These are phyloP conservation scores for Onychostoma macrolepis DNA, from an alignment of 2,113 vertebrate species.

Conservation along the genomic window DNA sequence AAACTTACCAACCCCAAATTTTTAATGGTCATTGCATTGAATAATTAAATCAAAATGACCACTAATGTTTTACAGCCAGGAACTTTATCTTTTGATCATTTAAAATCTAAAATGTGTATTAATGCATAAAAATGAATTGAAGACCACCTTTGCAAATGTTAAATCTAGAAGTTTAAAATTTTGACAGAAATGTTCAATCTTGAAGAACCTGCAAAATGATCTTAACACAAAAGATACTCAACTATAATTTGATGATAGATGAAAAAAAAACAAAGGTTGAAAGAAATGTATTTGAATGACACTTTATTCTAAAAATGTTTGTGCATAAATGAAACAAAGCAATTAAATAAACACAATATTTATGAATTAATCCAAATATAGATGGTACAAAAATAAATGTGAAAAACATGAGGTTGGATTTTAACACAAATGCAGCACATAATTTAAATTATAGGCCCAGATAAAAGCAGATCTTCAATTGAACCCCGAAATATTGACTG, in stretches of 20 bases:
- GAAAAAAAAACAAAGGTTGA: slow-evolving; percentile 6
- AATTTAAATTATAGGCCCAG: neutral
- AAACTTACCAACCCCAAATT: neutral
- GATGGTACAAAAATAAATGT: slow-evolving; percentile 44
- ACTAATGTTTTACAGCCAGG: neutral
- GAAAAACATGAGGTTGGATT: slow-evolving; percentile 39
- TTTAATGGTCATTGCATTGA: neutral
- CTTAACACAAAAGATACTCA: neutral
- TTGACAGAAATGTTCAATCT: neutral
- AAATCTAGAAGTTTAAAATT: neutral
- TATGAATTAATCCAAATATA: slow-evolving; percentile 44
- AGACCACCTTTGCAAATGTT: neutral
- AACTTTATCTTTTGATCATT: neutral
- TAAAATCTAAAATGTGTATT: neutral
- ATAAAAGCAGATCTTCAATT: slow-evolving; percentile 18
- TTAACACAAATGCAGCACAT: slow-evolving; percentile 29
- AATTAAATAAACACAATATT: slow-evolving; percentile 74
- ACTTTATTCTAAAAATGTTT: slow-evolving; percentile 78
- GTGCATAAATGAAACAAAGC: slow-evolving; percentile 72
- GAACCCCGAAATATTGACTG: slow-evolving; percentile 12
- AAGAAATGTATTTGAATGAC: slow-evolving; percentile 58
- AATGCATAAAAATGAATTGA: neutral
- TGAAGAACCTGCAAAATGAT: neutral
- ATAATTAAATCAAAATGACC: neutral
- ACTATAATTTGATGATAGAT: neutral